phyloP scores from a whole-genome alignment of 2,797 vertebrate species.

The Hephaestus fuliginosus region DNA sequence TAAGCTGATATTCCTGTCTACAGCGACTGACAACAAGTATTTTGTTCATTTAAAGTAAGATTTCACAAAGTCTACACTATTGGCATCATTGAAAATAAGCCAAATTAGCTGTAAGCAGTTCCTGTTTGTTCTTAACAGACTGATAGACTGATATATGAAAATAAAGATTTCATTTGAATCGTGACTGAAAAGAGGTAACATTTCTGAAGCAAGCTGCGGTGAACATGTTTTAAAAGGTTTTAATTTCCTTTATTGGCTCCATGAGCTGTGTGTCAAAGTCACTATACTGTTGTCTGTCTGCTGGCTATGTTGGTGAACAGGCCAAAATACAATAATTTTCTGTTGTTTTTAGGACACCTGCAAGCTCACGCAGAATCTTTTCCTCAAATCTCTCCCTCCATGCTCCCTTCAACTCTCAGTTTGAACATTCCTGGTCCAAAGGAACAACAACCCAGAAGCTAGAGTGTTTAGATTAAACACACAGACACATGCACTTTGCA shows the following conservation, averaged over 20 bases:
- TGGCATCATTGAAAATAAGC: neutral
- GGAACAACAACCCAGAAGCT: conserved; percentile 33
- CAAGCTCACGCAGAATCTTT: neutral
- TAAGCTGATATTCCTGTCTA: conserved; percentile 17
- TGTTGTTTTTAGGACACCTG: neutral
- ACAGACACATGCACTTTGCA: conserved; percentile 19
- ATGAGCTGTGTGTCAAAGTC: neutral
- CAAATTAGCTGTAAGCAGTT: neutral
- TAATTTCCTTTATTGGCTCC: neutral
- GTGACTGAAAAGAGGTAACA: neutral
- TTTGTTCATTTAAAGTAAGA: conserved; percentile 20
- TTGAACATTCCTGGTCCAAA: conserved; percentile 4
- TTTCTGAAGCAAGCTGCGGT: neutral
- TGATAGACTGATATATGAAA: neutral
- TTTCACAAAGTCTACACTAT: neutral
- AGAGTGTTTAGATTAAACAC: conserved; percentile 32
- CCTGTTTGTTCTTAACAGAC: neutral
- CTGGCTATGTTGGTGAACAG: neutral
- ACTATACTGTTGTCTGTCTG: neutral
- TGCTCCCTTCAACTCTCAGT: too few species aligned
- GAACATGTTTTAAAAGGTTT: neutral
- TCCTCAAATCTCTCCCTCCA: too few species aligned
- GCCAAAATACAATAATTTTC: conserved; percentile 3
- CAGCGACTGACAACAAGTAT: conserved; percentile 20
- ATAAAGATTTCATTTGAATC: too few species aligned